Evolutionary conservation across 2,113 vertebrate species (phyloP).

Genomic region (Solea solea): DNA sequence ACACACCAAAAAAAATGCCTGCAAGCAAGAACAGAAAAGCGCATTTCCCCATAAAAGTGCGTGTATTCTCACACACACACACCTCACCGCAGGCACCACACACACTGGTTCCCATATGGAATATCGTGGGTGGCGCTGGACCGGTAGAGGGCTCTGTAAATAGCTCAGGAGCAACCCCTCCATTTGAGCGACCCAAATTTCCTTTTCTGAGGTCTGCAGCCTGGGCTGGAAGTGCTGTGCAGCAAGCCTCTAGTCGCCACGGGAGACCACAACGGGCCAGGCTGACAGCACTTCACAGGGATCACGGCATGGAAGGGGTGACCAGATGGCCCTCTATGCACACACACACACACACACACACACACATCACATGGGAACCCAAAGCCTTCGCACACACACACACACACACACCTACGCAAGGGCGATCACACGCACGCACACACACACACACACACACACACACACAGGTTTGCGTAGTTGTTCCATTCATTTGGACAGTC

Average conservation of each 20-base stretch:
- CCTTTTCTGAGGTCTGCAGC: constrained; percentile 85
- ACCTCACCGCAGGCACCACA: constrained; percentile 70
- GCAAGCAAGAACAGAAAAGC: constrained; percentile 36
- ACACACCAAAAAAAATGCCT: constrained; percentile 31
- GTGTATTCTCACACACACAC: constrained; percentile 45
- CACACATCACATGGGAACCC: constrained; percentile 32
- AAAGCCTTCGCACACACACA: too few relatives aligned
- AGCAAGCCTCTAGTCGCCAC: constrained; percentile 84
- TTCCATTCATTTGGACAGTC: too few relatives aligned
- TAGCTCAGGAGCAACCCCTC: constrained; percentile 84
- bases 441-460: constrained; percentile 32
- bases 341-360: constrained; percentile 41
- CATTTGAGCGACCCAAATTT: constrained; percentile 84
- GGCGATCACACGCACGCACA: background rate
- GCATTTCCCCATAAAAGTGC: constrained; percentile 59
- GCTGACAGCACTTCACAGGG: constrained; percentile 83
- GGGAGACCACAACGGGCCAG: constrained; percentile 79
- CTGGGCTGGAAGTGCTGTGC: constrained; percentile 82
- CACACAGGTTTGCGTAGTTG: background rate
- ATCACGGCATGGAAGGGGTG: constrained; percentile 72
- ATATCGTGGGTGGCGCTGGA: constrained; percentile 84
- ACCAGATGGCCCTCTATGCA: constrained; percentile 77
- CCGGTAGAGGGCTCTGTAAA: constrained; percentile 81
- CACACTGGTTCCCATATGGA: constrained; percentile 78
- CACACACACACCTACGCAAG: constrained; percentile 24